phyloP scores from a whole-genome alignment of 2,113 vertebrate genomes.

The Oxyura jamaicensis region DNA sequence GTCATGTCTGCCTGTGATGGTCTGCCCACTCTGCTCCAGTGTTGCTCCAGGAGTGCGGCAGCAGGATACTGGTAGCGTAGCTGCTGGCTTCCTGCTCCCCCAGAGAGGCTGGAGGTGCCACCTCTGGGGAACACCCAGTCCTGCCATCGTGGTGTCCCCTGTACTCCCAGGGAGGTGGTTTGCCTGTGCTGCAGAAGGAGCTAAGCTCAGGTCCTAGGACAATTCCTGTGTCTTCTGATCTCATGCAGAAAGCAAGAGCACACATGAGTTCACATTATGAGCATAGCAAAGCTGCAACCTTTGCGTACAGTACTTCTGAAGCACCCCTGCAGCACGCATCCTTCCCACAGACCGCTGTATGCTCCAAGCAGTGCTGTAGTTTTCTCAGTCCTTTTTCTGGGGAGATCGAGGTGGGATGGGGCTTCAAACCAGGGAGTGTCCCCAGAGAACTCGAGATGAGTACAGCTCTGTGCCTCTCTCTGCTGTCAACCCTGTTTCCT shows the following conservation, averaged over 20 bases:
- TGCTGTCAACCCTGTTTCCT: not conserved
- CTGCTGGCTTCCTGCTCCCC: not conserved
- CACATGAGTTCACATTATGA: accelerated
- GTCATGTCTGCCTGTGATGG: not conserved
- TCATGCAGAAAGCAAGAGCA: not conserved
- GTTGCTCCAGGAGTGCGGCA: not conserved
- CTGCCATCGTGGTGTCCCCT: not conserved
- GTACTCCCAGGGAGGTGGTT: not conserved
- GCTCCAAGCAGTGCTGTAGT: not conserved
- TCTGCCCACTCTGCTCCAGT: not conserved
- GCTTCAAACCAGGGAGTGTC: not conserved
- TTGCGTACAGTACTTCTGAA: not conserved
- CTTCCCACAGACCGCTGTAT: not conserved
- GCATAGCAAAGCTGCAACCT: not conserved
- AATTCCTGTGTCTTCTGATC: not conserved
- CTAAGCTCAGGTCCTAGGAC: not conserved
- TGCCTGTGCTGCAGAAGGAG: not conserved
- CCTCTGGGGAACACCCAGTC: not conserved
- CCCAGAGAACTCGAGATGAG: not conserved
- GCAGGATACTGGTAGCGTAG: not conserved
- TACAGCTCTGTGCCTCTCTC: not conserved
- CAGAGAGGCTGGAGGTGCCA: not conserved
- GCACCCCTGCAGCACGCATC: not conserved
- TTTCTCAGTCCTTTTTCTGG: not conserved
- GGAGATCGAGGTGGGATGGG: not conserved